Evolutionary conservation across 2,797 vertebrate species (phyloP).

Genomic region (Carapus acus): DNA sequence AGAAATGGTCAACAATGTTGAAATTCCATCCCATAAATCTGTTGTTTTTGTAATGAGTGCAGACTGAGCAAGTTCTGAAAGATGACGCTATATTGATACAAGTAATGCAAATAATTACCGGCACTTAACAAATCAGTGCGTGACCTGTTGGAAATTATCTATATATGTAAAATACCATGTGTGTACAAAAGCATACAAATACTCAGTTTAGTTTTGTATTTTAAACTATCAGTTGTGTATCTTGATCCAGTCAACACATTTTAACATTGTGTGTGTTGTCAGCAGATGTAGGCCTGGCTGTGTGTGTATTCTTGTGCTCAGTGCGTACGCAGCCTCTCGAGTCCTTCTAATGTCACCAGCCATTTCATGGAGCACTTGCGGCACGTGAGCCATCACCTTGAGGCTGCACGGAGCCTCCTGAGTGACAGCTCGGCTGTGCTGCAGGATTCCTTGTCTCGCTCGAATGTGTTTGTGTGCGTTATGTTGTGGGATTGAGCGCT

Average conservation of each 20-base stretch:
- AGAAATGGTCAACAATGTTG: background rate
- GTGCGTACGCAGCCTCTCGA: conserved; percentile 15
- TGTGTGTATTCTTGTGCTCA: conserved; percentile 4
- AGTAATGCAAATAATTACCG: too few relatives aligned
- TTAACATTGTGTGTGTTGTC: background rate
- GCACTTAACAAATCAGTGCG: too few relatives aligned
- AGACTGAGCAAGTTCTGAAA: too few relatives aligned
- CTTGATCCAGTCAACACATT: too few relatives aligned
- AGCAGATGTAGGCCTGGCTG: background rate
- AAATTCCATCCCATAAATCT: background rate
- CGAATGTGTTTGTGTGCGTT: conserved; percentile 27
- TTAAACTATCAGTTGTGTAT: too few relatives aligned
- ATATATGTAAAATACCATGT: background rate
- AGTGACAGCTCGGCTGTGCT: conserved; percentile 64
- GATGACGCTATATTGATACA: too few relatives aligned
- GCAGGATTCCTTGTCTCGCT: conserved; percentile 55
- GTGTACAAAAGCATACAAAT: too few relatives aligned
- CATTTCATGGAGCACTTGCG: conserved; percentile 52
- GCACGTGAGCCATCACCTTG: conserved; percentile 66
- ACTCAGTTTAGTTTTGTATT: too few relatives aligned
- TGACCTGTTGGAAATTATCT: too few relatives aligned
- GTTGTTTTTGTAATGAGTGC: too few relatives aligned
- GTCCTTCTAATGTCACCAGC: conserved; percentile 51
- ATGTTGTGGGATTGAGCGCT: conserved; percentile 27
- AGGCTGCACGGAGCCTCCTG: conserved; percentile 60